Percentiles rank a stretch among this genome's conserved stretches.
Evolutionary conservation across 2,888 invertebrate species (phyloP).

Genomic region (Malthinus seriepunctatus): DNA sequence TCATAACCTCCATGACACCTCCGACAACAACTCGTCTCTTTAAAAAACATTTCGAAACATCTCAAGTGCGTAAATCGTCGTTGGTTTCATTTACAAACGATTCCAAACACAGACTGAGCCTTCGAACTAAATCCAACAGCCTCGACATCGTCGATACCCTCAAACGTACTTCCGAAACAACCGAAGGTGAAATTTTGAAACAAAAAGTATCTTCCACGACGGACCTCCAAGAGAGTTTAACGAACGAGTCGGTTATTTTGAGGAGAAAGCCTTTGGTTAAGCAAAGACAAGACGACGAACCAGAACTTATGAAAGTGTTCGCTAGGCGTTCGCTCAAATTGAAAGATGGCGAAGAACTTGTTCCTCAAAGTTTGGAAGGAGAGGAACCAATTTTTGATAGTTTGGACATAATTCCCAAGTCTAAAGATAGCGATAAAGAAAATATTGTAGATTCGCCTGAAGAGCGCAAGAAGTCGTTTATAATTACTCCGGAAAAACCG

Average conservation of each 20-base stretch:
- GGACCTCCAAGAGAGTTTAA: constrained; percentile 39
- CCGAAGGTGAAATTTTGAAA: constrained; percentile 42
- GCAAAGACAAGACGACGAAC: constrained; percentile 66
- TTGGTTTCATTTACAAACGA: constrained; percentile 32
- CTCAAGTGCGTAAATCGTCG: constrained; percentile 30
- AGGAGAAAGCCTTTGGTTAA: constrained; percentile 61
- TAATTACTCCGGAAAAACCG: constrained; percentile 17
- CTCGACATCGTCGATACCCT: constrained; percentile 58
- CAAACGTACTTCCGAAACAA: constrained; percentile 33
- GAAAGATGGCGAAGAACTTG: constrained; percentile 70
- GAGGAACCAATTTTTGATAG: constrained; percentile 49
- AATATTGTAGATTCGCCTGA: constrained; percentile 63
- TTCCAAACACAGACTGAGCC: constrained; percentile 52
- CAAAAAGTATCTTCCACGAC: constrained; percentile 57
- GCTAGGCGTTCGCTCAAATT: constrained; percentile 78
- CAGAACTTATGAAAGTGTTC: constrained; percentile 81
- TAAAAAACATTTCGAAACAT: constrained; percentile 31
- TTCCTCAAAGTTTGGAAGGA: constrained; percentile 61
- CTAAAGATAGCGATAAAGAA: constrained; percentile 75
- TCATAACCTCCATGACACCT: constrained; percentile 35
- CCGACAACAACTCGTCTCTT: constrained; percentile 23
- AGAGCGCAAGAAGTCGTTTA: constrained; percentile 43
- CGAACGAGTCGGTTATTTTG: constrained; percentile 57
- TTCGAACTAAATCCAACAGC: constrained; percentile 61
- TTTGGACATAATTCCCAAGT: constrained; percentile 53